Evolutionary conservation across 2,888 invertebrate genomes (phyloP), one percentile per base, ranked within the genome.

Genomic region (Drosophila nigritarsus): DNA sequence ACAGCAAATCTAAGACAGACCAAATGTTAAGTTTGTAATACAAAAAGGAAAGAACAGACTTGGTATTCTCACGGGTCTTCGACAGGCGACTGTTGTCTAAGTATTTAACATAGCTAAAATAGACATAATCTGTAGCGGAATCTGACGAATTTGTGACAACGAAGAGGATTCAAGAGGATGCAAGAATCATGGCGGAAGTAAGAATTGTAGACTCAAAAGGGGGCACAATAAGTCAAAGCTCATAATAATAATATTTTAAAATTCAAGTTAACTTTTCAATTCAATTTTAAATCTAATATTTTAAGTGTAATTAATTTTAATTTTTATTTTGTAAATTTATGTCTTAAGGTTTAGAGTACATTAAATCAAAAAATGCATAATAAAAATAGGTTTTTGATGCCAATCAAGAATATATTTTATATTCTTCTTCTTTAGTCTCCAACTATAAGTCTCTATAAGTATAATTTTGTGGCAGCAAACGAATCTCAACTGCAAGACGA

Each of bases 191-290:
- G 5, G 6, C 15, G 3, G 34, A 15, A 13, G 7, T 20, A 20
- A 45, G 3, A 20, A 45, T 6, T 15, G 1, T n/a, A 6, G 6
- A 6, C n/a, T 42, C n/a, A 11, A 1, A 20, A 11, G 6, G 2
- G 8, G 6, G n/a, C n/a, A 20, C 42, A 20, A 20, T 45, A 7
- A 45, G 15, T 24, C 4, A 15, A 24, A 45, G 24, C 8, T 45
- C 20, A 15, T 45, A 45, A 24, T 15, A 20, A 20, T 20, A 45
- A 15, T 24, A 24, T 15, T 24, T 45, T 24, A 1, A 15, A 45
- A 24, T 24, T 2, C 0, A 15, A 20, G 4, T 3, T 20, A 8
- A 20, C 13, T 2, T 7, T 1, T 15, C 3, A 6, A 7, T n/a
- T 40, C 1, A 4, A n/a, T 4, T 40, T 20, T 2, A 15, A 13